Evolutionary conservation across 2,797 vertebrate species (phyloP), one percentile per base, ranked within the genome.

Genomic region (Dromococcyx pavoninus): DNA sequence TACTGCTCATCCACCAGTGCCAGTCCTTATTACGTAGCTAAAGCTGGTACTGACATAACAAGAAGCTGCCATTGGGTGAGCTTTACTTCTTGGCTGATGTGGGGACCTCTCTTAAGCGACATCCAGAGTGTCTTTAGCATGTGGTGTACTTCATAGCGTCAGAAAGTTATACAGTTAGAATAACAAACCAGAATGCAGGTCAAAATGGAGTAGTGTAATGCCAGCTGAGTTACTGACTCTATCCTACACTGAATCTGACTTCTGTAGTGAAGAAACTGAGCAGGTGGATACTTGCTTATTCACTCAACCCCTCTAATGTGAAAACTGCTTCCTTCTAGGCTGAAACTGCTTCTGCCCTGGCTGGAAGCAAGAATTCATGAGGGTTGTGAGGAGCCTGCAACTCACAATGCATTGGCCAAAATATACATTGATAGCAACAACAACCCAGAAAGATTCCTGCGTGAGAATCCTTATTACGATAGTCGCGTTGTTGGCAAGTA

Each of bases 391-490:
- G 99, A 99, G 89, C 99, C 99, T 19, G 99, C 99, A 46, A 99
- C 99, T 92, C 99, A 99, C 87, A 99, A 99, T 91, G 99, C 99
- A 8, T 96, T 99, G 96, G 99, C 99, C 88, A 99, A 99, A 98
- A 99, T 99, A 94, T 99, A 99, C 98, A 99, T 99, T 5, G 99
- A 99, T 96, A 99, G 99, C 97, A 99, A 99, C 98, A 99, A 99
- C 97, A 99, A 99, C 97, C 99, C 99, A 0, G 99, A 99, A 82
- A 98, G 99, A 61, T 99, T 99, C 97, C 98, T 99, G 92, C 98
- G 99, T 70, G 99, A 99, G 97, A 99, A 99, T 90, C 99, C 99
- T 1, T 99, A 97, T 94, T 99, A 99, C 7, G 99, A 99, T 92
- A 99, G 99, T 79, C 98, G 99, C 1, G 99, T 99, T 95, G 99